Base-by-base conservation (phyloP, 2,113 vertebrate genomes). In the Procavia capensis region DNA sequence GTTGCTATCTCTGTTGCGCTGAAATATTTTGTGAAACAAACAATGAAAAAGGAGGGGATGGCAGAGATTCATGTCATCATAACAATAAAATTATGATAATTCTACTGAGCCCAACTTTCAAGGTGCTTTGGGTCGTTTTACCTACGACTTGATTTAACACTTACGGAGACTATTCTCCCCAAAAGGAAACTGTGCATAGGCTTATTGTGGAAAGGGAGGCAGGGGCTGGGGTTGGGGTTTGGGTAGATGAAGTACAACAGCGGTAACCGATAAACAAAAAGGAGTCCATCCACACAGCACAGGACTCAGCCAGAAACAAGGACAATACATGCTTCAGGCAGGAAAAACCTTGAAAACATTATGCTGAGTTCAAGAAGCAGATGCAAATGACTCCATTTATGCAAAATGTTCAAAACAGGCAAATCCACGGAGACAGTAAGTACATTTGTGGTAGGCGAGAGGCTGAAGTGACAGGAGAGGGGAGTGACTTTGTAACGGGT, bases 251-350 rank as follows among this genome's bases (percentile, higher is more conserved):
- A 19, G 20, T 14, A 14, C 43, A 85, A 75, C 34, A 63, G 36
- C 54, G 54, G 22, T 20, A 54, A 41, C 20, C 75, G 47, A 29
- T 54, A 45, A 20, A 7, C 39, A 19, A 43, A 89, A 24, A 34
- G 29, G 13, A 64, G n/a, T 41, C 57, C 78, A 43, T 76, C 24
- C 24, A n/a, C 3, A 2, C 10, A 8, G 59, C 43, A 11, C 31
- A 66, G 64, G 76, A 70, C 45, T 85, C 10, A 34, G 61, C 39
- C 54, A 22, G 25, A 34, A 63, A 54, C 79, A 80, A 61, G 19
- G 63, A 76, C 4, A 36, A 17, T 54, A 2, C 11, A 0, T 0
- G 11, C 34, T 31, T 2, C 3, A 3, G 2, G 6, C 2, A 1
- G 22, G 25, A 36, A 20, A 6, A 25, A 6, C 36, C 61, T 17